phyloP scores from a whole-genome alignment of 2,888 invertebrate species.

The Mesodorylaimus sp. region DNA sequence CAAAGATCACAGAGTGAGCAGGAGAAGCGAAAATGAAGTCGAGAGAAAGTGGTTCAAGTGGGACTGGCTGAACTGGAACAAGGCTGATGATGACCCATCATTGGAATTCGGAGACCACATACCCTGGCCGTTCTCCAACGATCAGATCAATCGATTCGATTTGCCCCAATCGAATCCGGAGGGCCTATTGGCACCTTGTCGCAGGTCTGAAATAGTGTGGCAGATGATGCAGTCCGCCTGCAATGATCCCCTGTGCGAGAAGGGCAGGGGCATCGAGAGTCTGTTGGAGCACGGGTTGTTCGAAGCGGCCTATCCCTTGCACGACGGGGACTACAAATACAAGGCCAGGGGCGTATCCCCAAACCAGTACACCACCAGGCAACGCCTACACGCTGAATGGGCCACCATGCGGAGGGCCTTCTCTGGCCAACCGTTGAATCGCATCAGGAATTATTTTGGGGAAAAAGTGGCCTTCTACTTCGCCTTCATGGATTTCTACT shows the following conservation, averaged over 20 bases:
- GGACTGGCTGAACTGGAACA: too few species aligned
- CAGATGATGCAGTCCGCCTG: slow-evolving; percentile 6
- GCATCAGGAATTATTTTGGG: not conserved
- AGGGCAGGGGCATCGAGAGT: slow-evolving; percentile 1
- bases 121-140: too few species aligned
- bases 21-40: too few species aligned
- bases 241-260: not conserved
- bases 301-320: slow-evolving; percentile 7
- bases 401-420: not conserved
- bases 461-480: slow-evolving; percentile 29
- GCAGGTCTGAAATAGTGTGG: slow-evolving; percentile 7
- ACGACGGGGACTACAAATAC: too few species aligned
- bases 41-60: too few species aligned
- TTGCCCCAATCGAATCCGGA: not conserved
- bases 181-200: not conserved
- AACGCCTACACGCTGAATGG: not conserved
- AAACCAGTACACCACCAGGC: not conserved
- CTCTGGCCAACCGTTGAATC: not conserved
- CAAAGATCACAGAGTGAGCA: too few species aligned
- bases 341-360: too few species aligned
- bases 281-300: slow-evolving; percentile 5
- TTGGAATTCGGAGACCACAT: too few species aligned
- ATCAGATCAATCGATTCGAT: too few species aligned
- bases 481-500: slow-evolving; percentile 5
- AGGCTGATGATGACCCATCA: too few species aligned